Conservation (phyloP, 2,113 vertebrate genomes). For the Mohoua ochrocephala region DNA sequence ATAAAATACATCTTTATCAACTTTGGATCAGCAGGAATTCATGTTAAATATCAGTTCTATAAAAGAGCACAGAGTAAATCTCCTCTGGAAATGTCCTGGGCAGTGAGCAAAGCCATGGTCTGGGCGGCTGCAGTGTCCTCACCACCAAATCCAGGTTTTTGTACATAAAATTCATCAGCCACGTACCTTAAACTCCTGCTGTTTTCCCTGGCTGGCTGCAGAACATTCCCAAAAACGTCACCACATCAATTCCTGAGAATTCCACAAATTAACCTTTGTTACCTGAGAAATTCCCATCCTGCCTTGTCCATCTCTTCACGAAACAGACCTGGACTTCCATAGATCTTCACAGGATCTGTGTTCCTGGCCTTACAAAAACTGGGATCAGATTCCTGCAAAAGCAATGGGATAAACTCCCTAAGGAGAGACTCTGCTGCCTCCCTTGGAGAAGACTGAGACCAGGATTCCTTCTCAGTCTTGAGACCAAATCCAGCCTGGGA, state of each 20-base stretch:
- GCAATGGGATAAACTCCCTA: accelerated
- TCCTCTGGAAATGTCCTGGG: background rate
- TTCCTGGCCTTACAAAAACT: background rate
- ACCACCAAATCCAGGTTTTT: background rate
- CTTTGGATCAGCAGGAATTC: background rate
- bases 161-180: background rate
- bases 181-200: background rate
- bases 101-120: accelerated
- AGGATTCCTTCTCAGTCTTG: background rate
- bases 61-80: background rate
- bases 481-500: background rate
- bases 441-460: accelerated
- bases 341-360: accelerated
- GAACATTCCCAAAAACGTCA: background rate
- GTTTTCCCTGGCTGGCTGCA: background rate
- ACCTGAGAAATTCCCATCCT: background rate
- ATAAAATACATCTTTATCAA: background rate
- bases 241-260: background rate
- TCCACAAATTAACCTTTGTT: background rate
- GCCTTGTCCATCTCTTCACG: background rate
- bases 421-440: background rate
- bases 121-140: background rate
- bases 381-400: background rate
- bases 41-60: background rate
- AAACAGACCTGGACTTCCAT: background rate